Base-by-base conservation (phyloP, 1,140 invertebrate genomes). In the Calephelis virginiensis region DNA sequence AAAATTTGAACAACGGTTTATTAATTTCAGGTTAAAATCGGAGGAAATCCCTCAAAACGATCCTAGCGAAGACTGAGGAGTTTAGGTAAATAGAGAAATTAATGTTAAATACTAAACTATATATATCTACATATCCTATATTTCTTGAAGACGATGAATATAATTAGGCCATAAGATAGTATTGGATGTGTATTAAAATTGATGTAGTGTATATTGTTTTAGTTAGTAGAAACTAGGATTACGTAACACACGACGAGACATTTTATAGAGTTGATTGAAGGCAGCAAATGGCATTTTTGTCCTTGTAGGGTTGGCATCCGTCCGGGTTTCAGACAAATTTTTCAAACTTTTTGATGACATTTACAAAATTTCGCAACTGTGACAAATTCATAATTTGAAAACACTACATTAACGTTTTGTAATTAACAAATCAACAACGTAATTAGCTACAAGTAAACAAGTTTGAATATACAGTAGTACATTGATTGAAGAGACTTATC, bases 21-120 rank as follows among this genome's bases (percentile, higher is more conserved):
- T 86, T 86, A 75, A 80, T 86, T 86, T 86, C 83, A 86, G 83
- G 81, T 82, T 83, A 68, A 86, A 86, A 83, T 75, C 72, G 78
- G 83, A 78, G 77, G 73, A 75, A 73, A 75, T 67, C 70, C 68
- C 76, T 84, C 73, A 73, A 73, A 78, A 68, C 62, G 75, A 81
- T 70, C 74, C 72, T 69, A 64, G 71, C 67, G 82, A 80, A 82
- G 81, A 84, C 77, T 80, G 79, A 82, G 73, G 76, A 83, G 62
- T 61, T 65, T 77, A 81, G 74, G 71, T 78, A 80, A 83, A 74
- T 76, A 72, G 60, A 69, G 69, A 62, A 70, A 69, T 64, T 76
- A 63, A 74, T 60, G 62, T 45, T 72, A 63, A 63, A 63, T 56
- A 53, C 37, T 67, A 74, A 59, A 75, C 49, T 69, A 56, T 17